Conservation (phyloP, 2,888 invertebrate species). For the Pterostichus niger region DNA sequence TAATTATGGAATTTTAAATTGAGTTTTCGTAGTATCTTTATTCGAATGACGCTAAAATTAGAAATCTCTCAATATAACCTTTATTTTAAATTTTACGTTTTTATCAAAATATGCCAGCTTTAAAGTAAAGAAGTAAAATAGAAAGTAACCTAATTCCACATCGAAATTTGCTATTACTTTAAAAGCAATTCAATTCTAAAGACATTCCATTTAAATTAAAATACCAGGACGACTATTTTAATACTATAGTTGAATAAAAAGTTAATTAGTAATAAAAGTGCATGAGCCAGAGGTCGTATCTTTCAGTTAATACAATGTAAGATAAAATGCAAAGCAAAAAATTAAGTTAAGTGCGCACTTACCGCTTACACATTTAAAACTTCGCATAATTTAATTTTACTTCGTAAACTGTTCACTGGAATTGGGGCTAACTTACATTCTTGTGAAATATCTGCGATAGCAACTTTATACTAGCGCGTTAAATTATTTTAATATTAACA, state of each 20-base stretch:
- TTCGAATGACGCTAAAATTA: too few species aligned
- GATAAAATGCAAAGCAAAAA: conserved; percentile 62
- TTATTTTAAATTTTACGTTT: neutral
- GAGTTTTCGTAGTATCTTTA: neutral
- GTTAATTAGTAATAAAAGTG: conserved; percentile 67
- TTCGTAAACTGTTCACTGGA: conserved; percentile 49
- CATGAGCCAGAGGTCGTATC: conserved; percentile 64
- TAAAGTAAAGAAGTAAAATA: neutral
- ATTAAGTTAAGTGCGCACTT: conserved; percentile 43
- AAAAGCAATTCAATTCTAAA: conserved; percentile 20
- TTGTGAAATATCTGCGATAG: conserved; percentile 11
- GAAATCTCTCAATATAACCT: too few species aligned
- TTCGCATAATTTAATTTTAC: conserved; percentile 49
- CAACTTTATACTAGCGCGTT: neutral
- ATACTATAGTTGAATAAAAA: conserved; percentile 56
- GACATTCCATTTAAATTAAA: conserved; percentile 64
- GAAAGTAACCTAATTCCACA: neutral
- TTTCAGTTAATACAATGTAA: conserved; percentile 58
- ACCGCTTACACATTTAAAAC: conserved; percentile 57
- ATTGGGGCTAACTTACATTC: conserved; percentile 20
- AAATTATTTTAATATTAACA: too few species aligned
- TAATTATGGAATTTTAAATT: conserved; percentile 22
- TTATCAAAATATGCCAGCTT: neutral
- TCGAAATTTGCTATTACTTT: conserved; percentile 3
- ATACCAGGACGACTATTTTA: conserved; percentile 51